Conservation (phyloP, 2,888 invertebrate genomes). For the Drosophila glabriapex region DNA sequence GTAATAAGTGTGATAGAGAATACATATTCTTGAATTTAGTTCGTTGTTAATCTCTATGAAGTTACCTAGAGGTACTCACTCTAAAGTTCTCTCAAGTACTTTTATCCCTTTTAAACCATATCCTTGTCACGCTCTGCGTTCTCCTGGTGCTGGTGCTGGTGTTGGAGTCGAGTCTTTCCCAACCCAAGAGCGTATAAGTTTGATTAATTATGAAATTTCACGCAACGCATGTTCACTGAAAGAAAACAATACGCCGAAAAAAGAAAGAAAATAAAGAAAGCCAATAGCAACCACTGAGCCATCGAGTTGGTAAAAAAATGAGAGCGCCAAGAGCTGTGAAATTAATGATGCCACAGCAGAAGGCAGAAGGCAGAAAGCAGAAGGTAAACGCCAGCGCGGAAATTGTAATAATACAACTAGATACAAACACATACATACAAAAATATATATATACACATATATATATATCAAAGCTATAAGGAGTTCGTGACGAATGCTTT, state of each 20-base stretch:
- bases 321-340: constrained; percentile 65
- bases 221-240: constrained; percentile 79
- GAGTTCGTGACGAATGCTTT: constrained; percentile 61
- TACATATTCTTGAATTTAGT: background rate
- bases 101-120: constrained; percentile 32
- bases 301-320: constrained; percentile 24
- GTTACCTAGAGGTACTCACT: background rate
- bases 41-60: background rate
- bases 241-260: constrained; percentile 45
- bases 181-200: constrained; percentile 73
- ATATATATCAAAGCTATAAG: constrained; percentile 22
- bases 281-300: constrained; percentile 48
- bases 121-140: constrained; percentile 75
- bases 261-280: constrained; percentile 44
- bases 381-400: constrained; percentile 75
- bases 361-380: constrained; percentile 19
- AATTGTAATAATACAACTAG: constrained; percentile 46
- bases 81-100: background rate
- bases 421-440: background rate
- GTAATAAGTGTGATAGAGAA: background rate
- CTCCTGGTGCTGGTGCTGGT: constrained; percentile 22
- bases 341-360: constrained; percentile 64
- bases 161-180: constrained; percentile 10
- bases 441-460: background rate
- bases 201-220: constrained; percentile 85